Conservation (phyloP, 2,113 vertebrate genomes). For the Galemys pyrenaicus region DNA sequence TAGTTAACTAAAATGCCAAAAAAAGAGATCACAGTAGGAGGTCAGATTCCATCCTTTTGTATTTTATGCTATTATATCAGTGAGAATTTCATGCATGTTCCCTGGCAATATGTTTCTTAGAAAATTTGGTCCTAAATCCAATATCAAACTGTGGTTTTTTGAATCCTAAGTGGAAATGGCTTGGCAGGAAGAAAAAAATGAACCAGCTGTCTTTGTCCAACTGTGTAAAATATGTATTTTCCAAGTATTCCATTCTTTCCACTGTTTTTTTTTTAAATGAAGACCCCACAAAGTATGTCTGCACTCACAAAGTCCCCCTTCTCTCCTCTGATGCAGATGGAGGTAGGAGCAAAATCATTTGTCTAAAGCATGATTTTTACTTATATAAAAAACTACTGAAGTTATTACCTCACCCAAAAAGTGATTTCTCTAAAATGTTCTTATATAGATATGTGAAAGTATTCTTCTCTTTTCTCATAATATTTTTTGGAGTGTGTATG, state of each 20-base stretch:
- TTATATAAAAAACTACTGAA: background rate
- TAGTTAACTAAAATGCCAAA: background rate
- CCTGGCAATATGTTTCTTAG: conserved; percentile 56
- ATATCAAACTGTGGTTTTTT: conserved; percentile 73
- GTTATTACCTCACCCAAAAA: background rate
- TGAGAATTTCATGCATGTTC: conserved; percentile 65
- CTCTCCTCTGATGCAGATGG: conserved; percentile 17
- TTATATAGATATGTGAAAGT: background rate
- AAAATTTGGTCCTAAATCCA: conserved; percentile 68
- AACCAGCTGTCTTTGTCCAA: conserved; percentile 68
- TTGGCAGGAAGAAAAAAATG: conserved; percentile 73
- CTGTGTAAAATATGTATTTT: conserved; percentile 75
- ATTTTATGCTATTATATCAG: conserved; percentile 52
- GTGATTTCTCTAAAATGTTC: background rate
- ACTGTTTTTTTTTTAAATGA: conserved; percentile 41
- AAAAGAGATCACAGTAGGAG: background rate
- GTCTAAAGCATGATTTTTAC: conserved; percentile 15
- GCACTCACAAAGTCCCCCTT: conserved; percentile 47
- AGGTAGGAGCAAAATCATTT: background rate
- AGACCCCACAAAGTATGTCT: conserved; percentile 68
- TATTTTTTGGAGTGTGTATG: background rate
- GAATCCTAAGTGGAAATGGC: conserved; percentile 73
- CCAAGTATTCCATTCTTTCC: conserved; percentile 75
- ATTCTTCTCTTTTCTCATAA: conserved; percentile 5
- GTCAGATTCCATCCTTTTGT: conserved; percentile 22